These are phyloP conservation scores for Zophobas morio DNA, from an alignment of 1,140 invertebrate genomes.

Conservation along the genomic window DNA sequence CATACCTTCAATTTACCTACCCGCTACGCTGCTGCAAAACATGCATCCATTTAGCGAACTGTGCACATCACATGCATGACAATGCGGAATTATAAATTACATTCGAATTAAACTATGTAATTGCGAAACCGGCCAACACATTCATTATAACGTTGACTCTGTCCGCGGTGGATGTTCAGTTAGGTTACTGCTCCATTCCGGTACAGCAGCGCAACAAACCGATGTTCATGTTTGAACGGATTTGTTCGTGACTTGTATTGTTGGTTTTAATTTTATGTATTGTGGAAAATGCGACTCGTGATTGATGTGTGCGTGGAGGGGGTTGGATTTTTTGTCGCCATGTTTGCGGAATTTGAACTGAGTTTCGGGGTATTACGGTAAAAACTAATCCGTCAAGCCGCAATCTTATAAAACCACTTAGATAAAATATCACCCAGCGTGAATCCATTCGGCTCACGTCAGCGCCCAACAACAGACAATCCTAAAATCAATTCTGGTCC, in stretches of 20 bases:
- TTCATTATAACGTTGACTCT: slow-evolving; percentile 61
- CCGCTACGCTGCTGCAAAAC: slow-evolving; percentile 60
- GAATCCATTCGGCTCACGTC: slow-evolving; percentile 53
- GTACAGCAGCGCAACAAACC: slow-evolving; percentile 27
- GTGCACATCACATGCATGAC: slow-evolving; percentile 68
- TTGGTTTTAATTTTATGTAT: slow-evolving; percentile 43
- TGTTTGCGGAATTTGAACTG: too few relatives aligned
- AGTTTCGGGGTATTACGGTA: too few relatives aligned
- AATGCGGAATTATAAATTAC: slow-evolving; percentile 69
- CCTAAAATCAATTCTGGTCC: slow-evolving; percentile 57
- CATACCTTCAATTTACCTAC: slow-evolving; percentile 64
- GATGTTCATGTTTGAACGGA: slow-evolving; percentile 35
- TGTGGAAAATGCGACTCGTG: slow-evolving; percentile 14
- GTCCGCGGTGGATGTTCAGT: slow-evolving; percentile 30
- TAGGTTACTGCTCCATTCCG: slow-evolving; percentile 40
- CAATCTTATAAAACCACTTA: not conserved
- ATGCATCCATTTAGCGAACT: slow-evolving; percentile 66
- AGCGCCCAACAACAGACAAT: slow-evolving; percentile 59
- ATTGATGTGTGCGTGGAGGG: not conserved
- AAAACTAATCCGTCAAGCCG: too few relatives aligned
- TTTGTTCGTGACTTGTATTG: slow-evolving; percentile 43
- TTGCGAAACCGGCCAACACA: slow-evolving; percentile 67
- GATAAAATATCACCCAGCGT: not conserved
- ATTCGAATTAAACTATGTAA: slow-evolving; percentile 69
- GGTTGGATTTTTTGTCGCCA: too few relatives aligned